Percentiles rank a stretch among this genome's conserved stretches.
Evolutionary conservation across 2,113 vertebrate genomes (phyloP).

Genomic region (Amazona vittata): DNA sequence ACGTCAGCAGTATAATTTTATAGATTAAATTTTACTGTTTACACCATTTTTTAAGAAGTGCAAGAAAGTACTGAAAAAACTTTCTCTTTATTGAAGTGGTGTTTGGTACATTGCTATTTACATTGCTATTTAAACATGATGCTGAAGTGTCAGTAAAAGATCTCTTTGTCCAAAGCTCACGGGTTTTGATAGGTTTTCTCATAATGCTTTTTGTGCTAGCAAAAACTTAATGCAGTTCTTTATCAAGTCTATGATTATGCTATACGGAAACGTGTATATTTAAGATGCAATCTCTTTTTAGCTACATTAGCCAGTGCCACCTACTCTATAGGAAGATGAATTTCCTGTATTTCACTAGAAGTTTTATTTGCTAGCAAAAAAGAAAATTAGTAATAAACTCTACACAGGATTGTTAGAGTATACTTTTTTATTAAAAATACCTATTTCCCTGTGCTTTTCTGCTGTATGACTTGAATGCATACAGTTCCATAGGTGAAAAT

Average conservation of each 20-base stretch:
- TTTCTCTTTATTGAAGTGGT: background rate
- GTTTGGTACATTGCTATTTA: background rate
- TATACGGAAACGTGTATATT: background rate
- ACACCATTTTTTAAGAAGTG: background rate
- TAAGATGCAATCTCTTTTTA: background rate
- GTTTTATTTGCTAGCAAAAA: background rate
- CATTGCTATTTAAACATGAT: background rate
- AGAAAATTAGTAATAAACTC: background rate
- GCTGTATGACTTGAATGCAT: rapidly evolving
- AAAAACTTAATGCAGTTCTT: background rate
- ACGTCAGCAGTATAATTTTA: background rate
- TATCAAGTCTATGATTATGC: background rate
- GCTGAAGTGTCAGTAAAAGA: background rate
- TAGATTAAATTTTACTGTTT: background rate
- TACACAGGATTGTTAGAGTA: background rate
- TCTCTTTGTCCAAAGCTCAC: background rate
- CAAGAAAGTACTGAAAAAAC: background rate
- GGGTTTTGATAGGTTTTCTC: background rate
- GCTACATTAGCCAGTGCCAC: background rate
- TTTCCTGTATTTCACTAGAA: background rate
- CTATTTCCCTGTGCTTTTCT: background rate
- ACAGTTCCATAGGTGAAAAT: background rate
- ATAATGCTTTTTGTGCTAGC: background rate
- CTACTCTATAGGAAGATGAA: background rate
- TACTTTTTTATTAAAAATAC: background rate